Percentiles rank a stretch among this genome's conserved stretches.
These are phyloP conservation scores for Phytoseiulus persimilis DNA, from an alignment of 2,888 invertebrate genomes.

Conservation along the genomic window DNA sequence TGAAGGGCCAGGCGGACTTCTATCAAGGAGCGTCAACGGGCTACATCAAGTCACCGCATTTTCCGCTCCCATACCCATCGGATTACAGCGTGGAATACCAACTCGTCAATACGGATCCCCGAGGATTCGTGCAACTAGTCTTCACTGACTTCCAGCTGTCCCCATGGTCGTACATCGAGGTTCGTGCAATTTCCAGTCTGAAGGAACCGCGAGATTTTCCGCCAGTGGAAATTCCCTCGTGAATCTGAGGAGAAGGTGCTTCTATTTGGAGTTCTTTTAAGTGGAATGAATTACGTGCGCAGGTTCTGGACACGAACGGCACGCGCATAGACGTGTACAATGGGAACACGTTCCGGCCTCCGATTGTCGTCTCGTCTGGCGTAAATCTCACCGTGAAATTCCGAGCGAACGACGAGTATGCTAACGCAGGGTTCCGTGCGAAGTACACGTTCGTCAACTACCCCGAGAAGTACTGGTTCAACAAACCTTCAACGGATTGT, in stretches of 20 bases:
- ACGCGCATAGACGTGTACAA: conserved; percentile 60
- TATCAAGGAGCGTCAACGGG: conserved; percentile 48
- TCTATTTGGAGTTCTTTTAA: background rate
- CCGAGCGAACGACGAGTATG: conserved; percentile 61
- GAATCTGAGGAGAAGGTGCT: background rate
- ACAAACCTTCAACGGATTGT: conserved; percentile 42
- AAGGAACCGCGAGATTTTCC: no score
- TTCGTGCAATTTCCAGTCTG: conserved; percentile 48
- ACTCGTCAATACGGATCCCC: conserved; percentile 55
- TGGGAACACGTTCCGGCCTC: conserved; percentile 62
- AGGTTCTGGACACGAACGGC: conserved; percentile 63
- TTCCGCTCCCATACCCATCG: conserved; percentile 60
- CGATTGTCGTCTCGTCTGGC: conserved; percentile 60
- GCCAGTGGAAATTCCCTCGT: no score
- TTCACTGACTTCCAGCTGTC: conserved; percentile 64
- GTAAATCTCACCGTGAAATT: conserved; percentile 60
- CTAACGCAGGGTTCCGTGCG: conserved; percentile 61
- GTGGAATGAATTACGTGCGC: conserved; percentile 41
- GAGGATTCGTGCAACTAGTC: conserved; percentile 58
- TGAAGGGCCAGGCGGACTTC: conserved; percentile 42
- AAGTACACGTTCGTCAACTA: conserved; percentile 55
- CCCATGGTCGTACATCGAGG: conserved; percentile 61
- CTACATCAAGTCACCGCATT: conserved; percentile 60
- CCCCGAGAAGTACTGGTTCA: conserved; percentile 44
- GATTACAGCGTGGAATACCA: conserved; percentile 62